These are phyloP conservation scores for Arctopsyche grandis DNA, from an alignment of 1,140 invertebrate species.

Conservation along the genomic window DNA sequence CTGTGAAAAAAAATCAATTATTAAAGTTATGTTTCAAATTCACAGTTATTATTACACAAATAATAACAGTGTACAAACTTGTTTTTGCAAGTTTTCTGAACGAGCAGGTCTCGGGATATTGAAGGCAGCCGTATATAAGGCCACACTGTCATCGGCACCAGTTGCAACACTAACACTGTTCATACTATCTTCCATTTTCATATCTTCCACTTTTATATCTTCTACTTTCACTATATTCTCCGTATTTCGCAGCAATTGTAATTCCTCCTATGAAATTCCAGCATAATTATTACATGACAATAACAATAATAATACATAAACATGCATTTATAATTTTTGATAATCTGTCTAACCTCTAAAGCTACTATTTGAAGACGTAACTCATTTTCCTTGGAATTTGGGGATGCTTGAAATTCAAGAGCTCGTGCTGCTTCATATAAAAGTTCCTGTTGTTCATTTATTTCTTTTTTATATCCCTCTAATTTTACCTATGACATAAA, in stretches of 20 bases:
- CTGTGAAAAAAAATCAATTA: too few species aligned
- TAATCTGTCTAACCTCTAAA: constrained; percentile 13
- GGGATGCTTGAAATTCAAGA: constrained; percentile 73
- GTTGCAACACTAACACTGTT: constrained; percentile 17
- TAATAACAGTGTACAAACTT: constrained; percentile 5
- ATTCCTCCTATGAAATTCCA: constrained; percentile 60
- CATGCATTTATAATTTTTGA: too few species aligned
- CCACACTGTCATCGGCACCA: constrained; percentile 46
- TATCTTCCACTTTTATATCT: constrained; percentile 21
- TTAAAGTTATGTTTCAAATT: too few species aligned
- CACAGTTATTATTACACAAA: not conserved
- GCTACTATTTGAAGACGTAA: constrained; percentile 27
- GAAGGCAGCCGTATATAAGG: constrained; percentile 49
- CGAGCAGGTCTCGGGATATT: constrained; percentile 36
- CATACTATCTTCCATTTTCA: constrained; percentile 18
- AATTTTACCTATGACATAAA: constrained; percentile 72
- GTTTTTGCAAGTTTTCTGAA: constrained; percentile 23
- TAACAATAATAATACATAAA: too few species aligned
- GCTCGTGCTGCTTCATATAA: constrained; percentile 84
- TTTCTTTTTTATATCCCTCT: constrained; percentile 80
- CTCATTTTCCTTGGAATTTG: constrained; percentile 47
- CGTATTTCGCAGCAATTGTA: constrained; percentile 46
- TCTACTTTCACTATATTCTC: not conserved
- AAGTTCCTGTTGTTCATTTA: constrained; percentile 84
- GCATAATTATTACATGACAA: too few species aligned